Evolutionary conservation across 2,113 vertebrate genomes (phyloP).

Genomic region (Odontesthes bonariensis): DNA sequence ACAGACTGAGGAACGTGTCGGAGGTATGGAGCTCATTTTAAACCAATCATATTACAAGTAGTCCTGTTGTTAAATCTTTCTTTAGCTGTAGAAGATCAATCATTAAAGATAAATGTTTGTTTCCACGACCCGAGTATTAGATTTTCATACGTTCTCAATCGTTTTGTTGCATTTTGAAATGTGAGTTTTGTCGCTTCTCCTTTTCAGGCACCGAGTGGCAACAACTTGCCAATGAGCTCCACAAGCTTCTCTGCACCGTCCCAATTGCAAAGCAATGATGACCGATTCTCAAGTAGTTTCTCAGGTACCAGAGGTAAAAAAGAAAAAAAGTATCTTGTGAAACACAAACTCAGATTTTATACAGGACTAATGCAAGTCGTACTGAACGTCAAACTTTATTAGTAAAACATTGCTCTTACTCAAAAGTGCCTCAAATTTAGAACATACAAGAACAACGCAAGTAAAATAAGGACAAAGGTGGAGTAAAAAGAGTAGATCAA

Average conservation of each 20-base stretch:
- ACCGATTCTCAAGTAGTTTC: slow-evolving; percentile 59
- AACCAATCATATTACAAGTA: neutral
- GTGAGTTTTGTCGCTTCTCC: neutral
- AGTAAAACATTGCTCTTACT: too few species aligned
- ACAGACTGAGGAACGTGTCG: slow-evolving; percentile 80
- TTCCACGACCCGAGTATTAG: neutral
- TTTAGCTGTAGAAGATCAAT: neutral
- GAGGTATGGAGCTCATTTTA: slow-evolving; percentile 58
- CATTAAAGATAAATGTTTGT: neutral
- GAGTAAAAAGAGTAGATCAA: too few species aligned
- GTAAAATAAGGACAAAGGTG: too few species aligned
- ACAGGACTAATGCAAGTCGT: neutral
- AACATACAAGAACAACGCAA: too few species aligned
- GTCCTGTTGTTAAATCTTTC: neutral
- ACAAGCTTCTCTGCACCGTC: slow-evolving; percentile 58
- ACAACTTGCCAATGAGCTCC: slow-evolving; percentile 53
- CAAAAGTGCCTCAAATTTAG: neutral
- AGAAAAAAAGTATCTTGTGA: neutral
- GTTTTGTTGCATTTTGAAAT: too few species aligned
- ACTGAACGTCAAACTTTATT: neutral
- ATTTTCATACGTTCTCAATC: too few species aligned
- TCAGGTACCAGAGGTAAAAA: slow-evolving; percentile 36
- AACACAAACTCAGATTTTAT: neutral
- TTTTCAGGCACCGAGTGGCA: slow-evolving; percentile 66
- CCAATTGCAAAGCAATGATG: slow-evolving; percentile 49